These are phyloP conservation scores for Chalcis sispes DNA, from an alignment of 2,888 invertebrate genomes.

Conservation along the genomic window DNA sequence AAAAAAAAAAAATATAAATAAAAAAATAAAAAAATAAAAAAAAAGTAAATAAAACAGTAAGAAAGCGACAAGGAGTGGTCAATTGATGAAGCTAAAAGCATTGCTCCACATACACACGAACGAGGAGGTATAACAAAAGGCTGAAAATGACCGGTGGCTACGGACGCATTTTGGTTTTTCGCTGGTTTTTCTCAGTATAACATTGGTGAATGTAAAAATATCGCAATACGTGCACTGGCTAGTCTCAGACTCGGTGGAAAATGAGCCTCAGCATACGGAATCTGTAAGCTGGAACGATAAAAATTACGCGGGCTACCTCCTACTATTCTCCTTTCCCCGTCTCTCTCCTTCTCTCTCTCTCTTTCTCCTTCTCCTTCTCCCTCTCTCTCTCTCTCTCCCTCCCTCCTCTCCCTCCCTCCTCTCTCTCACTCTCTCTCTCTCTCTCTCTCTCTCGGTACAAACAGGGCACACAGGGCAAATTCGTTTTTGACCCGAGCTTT, in stretches of 20 bases:
- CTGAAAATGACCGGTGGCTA: constrained; percentile 24
- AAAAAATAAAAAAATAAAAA: too few relatives aligned
- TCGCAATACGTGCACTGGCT: constrained; percentile 48
- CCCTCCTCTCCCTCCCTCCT: constrained; percentile 58
- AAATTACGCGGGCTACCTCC: constrained; percentile 60
- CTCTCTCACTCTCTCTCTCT: not conserved
- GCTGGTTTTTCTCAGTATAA: not conserved
- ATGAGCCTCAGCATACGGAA: constrained; percentile 62
- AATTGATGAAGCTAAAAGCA: constrained; percentile 46
- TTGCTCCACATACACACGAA: not conserved
- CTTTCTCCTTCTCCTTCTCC: not conserved
- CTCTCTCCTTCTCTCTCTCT: not conserved
- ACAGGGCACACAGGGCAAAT: not conserved
- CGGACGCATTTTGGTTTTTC: not conserved
- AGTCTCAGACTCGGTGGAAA: constrained; percentile 27
- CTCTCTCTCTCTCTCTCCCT: not conserved
- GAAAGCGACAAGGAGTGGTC: constrained; percentile 1
- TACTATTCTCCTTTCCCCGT: constrained; percentile 58
- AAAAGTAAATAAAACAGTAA: not conserved
- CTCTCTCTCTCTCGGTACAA: not conserved
- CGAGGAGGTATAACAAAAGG: not conserved
- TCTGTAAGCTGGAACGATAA: constrained; percentile 63
- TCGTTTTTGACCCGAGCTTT: not conserved
- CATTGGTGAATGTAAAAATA: constrained; percentile 63
- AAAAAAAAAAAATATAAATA: too few relatives aligned